Percentiles rank a stretch among this genome's conserved stretches.
phyloP scores from a whole-genome alignment of 2,797 vertebrate species.

The Cynopterus sphinx region DNA sequence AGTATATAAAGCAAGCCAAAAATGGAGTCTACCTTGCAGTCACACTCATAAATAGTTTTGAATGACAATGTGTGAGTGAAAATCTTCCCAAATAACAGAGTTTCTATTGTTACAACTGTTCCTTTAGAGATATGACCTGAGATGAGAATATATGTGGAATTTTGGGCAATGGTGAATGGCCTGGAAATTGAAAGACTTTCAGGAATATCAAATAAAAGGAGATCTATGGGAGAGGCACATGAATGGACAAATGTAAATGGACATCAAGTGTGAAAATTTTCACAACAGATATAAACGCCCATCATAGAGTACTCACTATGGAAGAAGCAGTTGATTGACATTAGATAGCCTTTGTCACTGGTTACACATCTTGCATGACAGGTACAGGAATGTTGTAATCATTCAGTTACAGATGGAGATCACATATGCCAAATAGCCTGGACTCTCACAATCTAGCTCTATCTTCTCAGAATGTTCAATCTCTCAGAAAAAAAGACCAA shows the following conservation, averaged over 20 bases:
- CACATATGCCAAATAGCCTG: not conserved
- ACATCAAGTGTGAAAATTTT: not conserved
- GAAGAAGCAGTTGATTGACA: not conserved
- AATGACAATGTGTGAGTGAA: not conserved
- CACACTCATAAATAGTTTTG: not conserved
- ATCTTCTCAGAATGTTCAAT: not conserved
- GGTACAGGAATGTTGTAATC: not conserved
- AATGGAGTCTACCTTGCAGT: not conserved
- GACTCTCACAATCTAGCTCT: not conserved
- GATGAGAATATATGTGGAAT: not conserved
- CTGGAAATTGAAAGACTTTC: not conserved
- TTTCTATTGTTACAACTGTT: not conserved
- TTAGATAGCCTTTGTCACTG: not conserved
- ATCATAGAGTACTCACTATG: not conserved
- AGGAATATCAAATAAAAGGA: not conserved
- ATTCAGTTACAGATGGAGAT: not conserved
- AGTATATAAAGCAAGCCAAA: not conserved
- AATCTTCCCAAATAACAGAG: not conserved
- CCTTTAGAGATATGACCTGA: not conserved
- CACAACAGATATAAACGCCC: not conserved
- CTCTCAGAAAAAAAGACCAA: not conserved
- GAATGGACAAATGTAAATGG: not conserved
- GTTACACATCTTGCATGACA: not conserved
- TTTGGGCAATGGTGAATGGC: not conserved
- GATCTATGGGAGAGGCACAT: not conserved